Base-by-base conservation (phyloP, 2,113 vertebrate genomes). In the Solea solea region DNA sequence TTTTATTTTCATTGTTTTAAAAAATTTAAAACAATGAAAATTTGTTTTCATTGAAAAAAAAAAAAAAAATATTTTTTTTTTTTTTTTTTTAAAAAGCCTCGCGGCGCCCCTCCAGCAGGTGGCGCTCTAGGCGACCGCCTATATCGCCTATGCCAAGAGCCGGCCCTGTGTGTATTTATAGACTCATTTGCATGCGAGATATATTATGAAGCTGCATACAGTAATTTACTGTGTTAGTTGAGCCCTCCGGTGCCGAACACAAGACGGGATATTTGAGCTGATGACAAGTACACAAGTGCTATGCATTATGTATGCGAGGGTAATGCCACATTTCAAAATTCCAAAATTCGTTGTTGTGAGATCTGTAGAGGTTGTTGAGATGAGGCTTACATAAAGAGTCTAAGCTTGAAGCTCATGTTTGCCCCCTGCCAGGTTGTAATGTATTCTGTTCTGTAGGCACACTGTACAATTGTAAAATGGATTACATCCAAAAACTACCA, bases 141-240 rank as follows among this genome's bases (percentile, higher is more conserved):
- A n/a, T n/a, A n/a, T n/a, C n/a, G n/a, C n/a, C n/a, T n/a, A n/a
- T n/a, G n/a, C n/a, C n/a, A n/a, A n/a, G n/a, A n/a, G n/a, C n/a
- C n/a, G n/a, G n/a, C n/a, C n/a, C n/a, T n/a, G n/a, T 2, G 34
- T 34, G 34, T 78, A 87, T 87, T 86, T 86, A 83, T 82, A 81
- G 82, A n/a, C 79, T 86, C 61, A 90, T 90, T 88, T 87, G 65
- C 80, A 90, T 86, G 60, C 54, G 62, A 66, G 64, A 75, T 70
- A 75, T 87, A 86, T 74, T 81, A 82, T 68, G 72, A 85, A 71
- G 78, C 75, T 13, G 21, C 67, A 82, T 76, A 64, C 64, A 50
- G 76, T 80, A 84, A 83, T 74, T 73, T 71, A 73, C 64, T 34
- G 61, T 70, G 44, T 66, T 76, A 82, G 61, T n/a, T 67, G 50